Percentiles rank a stretch among this genome's conserved stretches.
Conservation (phyloP, 1,140 invertebrate species). For the Drepana arcuata region DNA sequence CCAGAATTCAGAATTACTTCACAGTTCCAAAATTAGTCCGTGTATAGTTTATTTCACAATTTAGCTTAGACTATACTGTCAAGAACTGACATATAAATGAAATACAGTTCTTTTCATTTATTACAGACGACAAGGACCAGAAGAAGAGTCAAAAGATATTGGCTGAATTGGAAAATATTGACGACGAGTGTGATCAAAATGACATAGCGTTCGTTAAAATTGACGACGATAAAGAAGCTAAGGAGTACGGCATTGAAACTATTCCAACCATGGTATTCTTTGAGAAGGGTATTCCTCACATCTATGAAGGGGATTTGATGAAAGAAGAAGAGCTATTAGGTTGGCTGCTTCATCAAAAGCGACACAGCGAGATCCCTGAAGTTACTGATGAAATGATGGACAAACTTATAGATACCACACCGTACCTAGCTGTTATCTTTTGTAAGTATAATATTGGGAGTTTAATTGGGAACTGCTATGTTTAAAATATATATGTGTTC, state of each 20-base stretch:
- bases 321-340: slow-evolving; percentile 92
- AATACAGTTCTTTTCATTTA: slow-evolving; percentile 54
- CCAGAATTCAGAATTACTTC: slow-evolving; percentile 25
- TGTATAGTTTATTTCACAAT: slow-evolving; percentile 14
- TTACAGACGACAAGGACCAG: slow-evolving; percentile 91
- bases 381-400: slow-evolving; percentile 96
- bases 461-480: too few relatives aligned
- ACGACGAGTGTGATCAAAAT: slow-evolving; percentile 93
- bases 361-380: slow-evolving; percentile 92
- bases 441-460: slow-evolving; percentile 84
- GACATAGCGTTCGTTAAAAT: slow-evolving; percentile 96
- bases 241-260: slow-evolving; percentile 89
- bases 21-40: slow-evolving; percentile 13
- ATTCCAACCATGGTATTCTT: slow-evolving; percentile 89
- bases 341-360: slow-evolving; percentile 91
- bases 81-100: slow-evolving; percentile 62
- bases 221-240: slow-evolving; percentile 88
- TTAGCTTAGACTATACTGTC: slow-evolving; percentile 17
- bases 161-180: slow-evolving; percentile 92
- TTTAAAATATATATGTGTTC: too few relatives aligned
- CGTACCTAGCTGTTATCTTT: slow-evolving; percentile 88
- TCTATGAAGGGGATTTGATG: slow-evolving; percentile 92
- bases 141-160: slow-evolving; percentile 92
- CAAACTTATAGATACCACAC: slow-evolving; percentile 85
- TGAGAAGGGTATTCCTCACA: slow-evolving; percentile 88